These are phyloP conservation scores for Palaemon carinicauda DNA, from an alignment of 1,140 invertebrate genomes.

Conservation along the genomic window DNA sequence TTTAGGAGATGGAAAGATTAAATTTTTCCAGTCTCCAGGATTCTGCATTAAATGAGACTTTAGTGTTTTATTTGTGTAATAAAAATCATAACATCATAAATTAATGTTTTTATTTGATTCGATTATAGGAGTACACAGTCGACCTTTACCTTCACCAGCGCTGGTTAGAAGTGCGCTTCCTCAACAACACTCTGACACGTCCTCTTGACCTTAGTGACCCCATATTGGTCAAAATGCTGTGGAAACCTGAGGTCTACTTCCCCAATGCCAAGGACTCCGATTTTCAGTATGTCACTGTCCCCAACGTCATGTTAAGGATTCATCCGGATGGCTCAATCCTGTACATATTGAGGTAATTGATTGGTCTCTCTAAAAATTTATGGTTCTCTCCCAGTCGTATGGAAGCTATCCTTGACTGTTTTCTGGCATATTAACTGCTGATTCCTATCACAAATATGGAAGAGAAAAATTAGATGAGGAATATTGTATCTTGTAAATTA, in stretches of 20 bases:
- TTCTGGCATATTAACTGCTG: not conserved
- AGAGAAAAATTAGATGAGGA: too few relatives aligned
- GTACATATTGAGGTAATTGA: slow-evolving; percentile 71
- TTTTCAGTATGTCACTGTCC: slow-evolving; percentile 74
- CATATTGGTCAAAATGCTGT: slow-evolving; percentile 71
- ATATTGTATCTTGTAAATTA: too few relatives aligned
- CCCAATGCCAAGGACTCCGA: slow-evolving; percentile 75
- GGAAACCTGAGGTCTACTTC: slow-evolving; percentile 77
- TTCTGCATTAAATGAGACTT: too few relatives aligned
- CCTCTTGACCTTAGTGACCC: slow-evolving; percentile 70
- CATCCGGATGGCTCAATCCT: slow-evolving; percentile 72
- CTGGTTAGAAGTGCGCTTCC: slow-evolving; percentile 70
- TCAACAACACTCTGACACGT: slow-evolving; percentile 67
- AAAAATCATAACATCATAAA: too few relatives aligned
- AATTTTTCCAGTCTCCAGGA: too few relatives aligned
- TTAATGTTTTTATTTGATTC: not conserved
- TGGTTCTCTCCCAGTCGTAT: not conserved
- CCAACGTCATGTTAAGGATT: slow-evolving; percentile 75
- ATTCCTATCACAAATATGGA: too few relatives aligned
- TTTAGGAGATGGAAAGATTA: too few relatives aligned
- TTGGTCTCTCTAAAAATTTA: not conserved
- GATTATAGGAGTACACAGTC: slow-evolving; percentile 70
- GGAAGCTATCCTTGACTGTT: not conserved
- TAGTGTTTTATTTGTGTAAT: too few relatives aligned
- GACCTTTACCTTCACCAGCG: slow-evolving; percentile 71